Base-by-base conservation (phyloP, 2,797 vertebrate genomes). In the Emys orbicularis region DNA sequence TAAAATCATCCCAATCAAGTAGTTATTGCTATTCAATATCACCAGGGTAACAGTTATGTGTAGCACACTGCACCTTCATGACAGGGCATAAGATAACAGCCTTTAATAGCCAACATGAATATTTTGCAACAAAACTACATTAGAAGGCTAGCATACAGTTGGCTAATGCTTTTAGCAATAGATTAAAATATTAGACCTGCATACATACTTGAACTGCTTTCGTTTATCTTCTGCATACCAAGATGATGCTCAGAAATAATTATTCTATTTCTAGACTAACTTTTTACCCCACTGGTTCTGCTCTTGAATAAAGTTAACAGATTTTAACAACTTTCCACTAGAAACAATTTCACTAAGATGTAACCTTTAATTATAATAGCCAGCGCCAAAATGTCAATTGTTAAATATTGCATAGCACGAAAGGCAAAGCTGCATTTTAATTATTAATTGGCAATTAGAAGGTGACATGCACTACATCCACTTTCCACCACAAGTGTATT, bases 131-230 rank as follows among this genome's bases (percentile, higher is more conserved):
- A 97, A 96, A 97, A 97, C 95, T 97, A 95, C 94, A 41, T 96
- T 96, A 91, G 90, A 86, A 95, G 44, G 96, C 95, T 19, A 96
- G 5, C 94, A 95, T 95, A 86, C 97, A 97, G 96, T 96, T 97
- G 97, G 96, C 37, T 95, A 93, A 94, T 16, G 1, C 94, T 97
- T 95, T 97, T 93, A 97, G 96, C 93, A 93, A 94, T 86, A 96
- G 93, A 97, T 97, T 97, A 97, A 95, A 87, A 97, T 44, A 95
- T 95, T 95, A 97, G 97, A 97, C 97, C 94, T 94, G 95, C 94
- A 97, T 93, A 94, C 96, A 96, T 94, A 91, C 95, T 96, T 86
- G 84, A 90, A 86, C 87, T 97, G 90, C 96, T 95, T 96, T 92
- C 94, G 65, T 96, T 96, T 94, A 53, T 90, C 94, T 86, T 91